Percentiles rank a stretch among this genome's conserved stretches.
Conservation (phyloP, 1,140 invertebrate species). For the Holcopasites calliopsidis region DNA sequence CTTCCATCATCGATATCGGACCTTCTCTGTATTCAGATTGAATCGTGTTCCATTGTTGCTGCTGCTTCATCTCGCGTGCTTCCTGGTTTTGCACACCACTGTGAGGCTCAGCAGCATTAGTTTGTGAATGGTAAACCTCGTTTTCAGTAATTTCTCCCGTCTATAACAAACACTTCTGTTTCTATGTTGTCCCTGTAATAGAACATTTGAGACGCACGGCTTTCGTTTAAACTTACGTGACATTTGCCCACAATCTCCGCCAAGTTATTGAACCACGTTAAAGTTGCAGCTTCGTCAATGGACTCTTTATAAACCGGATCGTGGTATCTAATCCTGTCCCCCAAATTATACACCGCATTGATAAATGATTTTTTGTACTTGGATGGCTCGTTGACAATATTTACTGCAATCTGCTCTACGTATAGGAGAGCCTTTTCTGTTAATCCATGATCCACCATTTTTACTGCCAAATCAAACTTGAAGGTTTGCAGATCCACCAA, state of each 20-base stretch:
- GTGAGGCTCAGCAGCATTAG: slow-evolving; percentile 43
- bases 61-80: slow-evolving; percentile 41
- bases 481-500: slow-evolving; percentile 86
- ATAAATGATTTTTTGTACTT: slow-evolving; percentile 83
- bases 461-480: slow-evolving; percentile 86
- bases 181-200: not conserved
- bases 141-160: slow-evolving; percentile 69
- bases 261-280: slow-evolving; percentile 74
- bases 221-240: slow-evolving; percentile 55
- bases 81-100: slow-evolving; percentile 42
- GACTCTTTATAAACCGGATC: slow-evolving; percentile 84
- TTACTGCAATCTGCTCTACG: slow-evolving; percentile 87
- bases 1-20: slow-evolving; percentile 67
- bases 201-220: no score
- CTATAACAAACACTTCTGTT: slow-evolving; percentile 32
- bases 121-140: slow-evolving; percentile 38
- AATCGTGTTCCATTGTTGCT: slow-evolving; percentile 59
- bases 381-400: slow-evolving; percentile 82
- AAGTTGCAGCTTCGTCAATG: slow-evolving; percentile 73
- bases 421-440: slow-evolving; percentile 90
- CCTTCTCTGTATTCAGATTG: slow-evolving; percentile 65
- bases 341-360: slow-evolving; percentile 83
- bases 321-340: slow-evolving; percentile 88
- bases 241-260: slow-evolving; percentile 70
- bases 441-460: slow-evolving; percentile 89